Percentiles rank a stretch among this genome's conserved stretches.
Evolutionary conservation across 2,113 vertebrate species (phyloP).

Genomic region (Parus major): DNA sequence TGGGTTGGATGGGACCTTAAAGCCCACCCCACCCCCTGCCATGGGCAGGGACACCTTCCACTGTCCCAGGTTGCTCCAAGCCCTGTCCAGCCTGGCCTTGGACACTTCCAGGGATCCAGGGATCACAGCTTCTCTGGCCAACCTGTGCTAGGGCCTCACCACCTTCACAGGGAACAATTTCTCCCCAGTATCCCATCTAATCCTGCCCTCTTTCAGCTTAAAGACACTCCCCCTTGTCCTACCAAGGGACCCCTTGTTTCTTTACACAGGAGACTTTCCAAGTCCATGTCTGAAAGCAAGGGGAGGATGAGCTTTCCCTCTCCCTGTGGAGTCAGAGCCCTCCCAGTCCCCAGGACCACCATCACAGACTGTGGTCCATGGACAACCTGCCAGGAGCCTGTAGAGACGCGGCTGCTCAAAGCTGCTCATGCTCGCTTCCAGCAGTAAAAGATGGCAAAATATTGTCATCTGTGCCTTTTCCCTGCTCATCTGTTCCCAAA

Average conservation of each 20-base stretch:
- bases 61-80: rapidly evolving
- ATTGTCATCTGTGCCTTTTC: not conserved
- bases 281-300: not conserved
- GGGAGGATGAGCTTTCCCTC: not conserved
- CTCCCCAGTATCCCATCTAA: not conserved
- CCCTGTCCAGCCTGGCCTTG: rapidly evolving
- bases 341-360: not conserved
- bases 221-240: not conserved
- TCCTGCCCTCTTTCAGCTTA: not conserved
- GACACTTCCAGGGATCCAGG: not conserved
- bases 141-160: rapidly evolving
- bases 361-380: rapidly evolving
- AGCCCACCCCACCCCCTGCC: not conserved
- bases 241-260: not conserved
- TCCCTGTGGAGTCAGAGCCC: rapidly evolving
- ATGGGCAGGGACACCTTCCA: not conserved
- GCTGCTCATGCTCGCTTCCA: not conserved
- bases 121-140: not conserved
- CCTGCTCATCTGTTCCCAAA: not conserved
- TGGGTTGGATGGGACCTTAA: not conserved
- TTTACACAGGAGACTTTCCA: not conserved
- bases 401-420: not conserved
- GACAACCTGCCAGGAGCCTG: not conserved
- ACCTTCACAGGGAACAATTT: rapidly evolving
- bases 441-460: not conserved